phyloP scores from a whole-genome alignment of 2,797 vertebrate genomes.

The Triplophysa bombifrons region DNA sequence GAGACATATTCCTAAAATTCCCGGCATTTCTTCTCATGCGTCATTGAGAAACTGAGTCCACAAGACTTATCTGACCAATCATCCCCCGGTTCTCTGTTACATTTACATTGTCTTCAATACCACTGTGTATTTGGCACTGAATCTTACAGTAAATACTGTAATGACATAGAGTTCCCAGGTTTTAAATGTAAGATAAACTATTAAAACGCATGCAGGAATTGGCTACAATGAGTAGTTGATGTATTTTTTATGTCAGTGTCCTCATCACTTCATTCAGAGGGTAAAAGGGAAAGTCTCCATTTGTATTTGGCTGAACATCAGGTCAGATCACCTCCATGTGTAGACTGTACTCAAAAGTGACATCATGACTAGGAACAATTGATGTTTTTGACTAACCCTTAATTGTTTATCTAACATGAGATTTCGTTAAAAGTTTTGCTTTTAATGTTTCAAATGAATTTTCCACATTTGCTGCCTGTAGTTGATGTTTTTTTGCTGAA shows the following conservation, averaged over 20 bases:
- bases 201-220: slow-evolving; percentile 25
- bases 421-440: neutral
- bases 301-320: slow-evolving; percentile 30
- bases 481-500: neutral
- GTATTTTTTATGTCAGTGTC: slow-evolving; percentile 32
- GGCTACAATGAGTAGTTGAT: neutral
- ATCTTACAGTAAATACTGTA: slow-evolving; percentile 14
- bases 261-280: slow-evolving; percentile 24
- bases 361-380: slow-evolving; percentile 11
- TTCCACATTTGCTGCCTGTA: neutral
- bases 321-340: slow-evolving; percentile 31
- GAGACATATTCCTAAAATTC: neutral
- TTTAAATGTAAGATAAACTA: slow-evolving; percentile 20
- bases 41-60: slow-evolving; percentile 26
- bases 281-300: neutral
- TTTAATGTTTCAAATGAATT: slow-evolving; percentile 1
- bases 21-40: slow-evolving; percentile 10
- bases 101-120: neutral
- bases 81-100: slow-evolving; percentile 14
- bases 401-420: neutral
- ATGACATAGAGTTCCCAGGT: slow-evolving; percentile 16
- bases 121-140: neutral
- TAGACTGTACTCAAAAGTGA: neutral
- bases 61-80: slow-evolving; percentile 35
- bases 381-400: slow-evolving; percentile 9